Evolutionary conservation across 2,888 invertebrate genomes (phyloP).

Genomic region (Lymantria dispar): DNA sequence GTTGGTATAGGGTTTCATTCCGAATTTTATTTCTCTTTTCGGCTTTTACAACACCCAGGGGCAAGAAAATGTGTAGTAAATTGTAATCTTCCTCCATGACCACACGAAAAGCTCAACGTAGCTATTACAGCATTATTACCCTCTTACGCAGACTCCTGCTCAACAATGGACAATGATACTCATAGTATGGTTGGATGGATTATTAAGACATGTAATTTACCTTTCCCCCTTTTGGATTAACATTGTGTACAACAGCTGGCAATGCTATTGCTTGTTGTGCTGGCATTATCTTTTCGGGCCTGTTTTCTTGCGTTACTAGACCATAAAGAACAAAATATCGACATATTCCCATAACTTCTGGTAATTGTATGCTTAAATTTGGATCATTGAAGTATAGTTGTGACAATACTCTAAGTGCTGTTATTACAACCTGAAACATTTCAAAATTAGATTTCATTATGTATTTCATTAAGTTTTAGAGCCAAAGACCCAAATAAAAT

Average conservation of each 20-base stretch:
- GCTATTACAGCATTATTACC: too few relatives aligned
- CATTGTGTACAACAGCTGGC: constrained; percentile 62
- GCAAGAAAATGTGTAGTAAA: too few relatives aligned
- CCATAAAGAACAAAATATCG: constrained; percentile 81
- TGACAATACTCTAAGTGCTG: constrained; percentile 64
- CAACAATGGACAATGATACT: too few relatives aligned
- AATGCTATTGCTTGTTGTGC: constrained; percentile 84
- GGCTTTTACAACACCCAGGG: too few relatives aligned
- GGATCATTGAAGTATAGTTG: constrained; percentile 67
- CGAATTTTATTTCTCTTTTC: too few relatives aligned
- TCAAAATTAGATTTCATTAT: too few relatives aligned
- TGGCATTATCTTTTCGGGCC: constrained; percentile 81
- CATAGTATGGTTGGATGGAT: background rate
- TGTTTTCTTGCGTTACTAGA: constrained; percentile 54
- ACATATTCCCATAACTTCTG: constrained; percentile 83
- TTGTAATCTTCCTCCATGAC: too few relatives aligned
- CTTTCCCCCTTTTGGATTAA: constrained; percentile 81
- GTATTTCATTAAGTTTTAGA: too few relatives aligned
- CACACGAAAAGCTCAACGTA: too few relatives aligned
- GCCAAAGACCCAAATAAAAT: too few relatives aligned
- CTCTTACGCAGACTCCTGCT: too few relatives aligned
- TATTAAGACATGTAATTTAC: constrained; percentile 43
- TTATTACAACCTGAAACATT: constrained; percentile 72
- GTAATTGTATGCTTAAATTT: constrained; percentile 50
- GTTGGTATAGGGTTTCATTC: too few relatives aligned